Base-by-base conservation (phyloP, 2,888 invertebrate genomes). In the Apeira syringaria region DNA sequence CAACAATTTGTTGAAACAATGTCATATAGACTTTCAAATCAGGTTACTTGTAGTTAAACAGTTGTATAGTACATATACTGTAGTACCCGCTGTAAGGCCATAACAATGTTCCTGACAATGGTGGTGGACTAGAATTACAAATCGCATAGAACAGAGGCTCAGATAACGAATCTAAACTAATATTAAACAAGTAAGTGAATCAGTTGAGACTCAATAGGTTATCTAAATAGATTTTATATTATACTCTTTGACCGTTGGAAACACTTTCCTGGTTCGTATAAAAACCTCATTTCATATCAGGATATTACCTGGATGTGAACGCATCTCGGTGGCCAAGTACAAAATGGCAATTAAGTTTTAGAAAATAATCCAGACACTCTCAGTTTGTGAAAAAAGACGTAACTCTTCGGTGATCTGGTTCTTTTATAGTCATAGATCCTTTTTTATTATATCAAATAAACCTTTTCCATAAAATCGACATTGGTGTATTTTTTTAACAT, bases 401-500 rank as follows among this genome's bases (percentile, higher is more conserved):
- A 73, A 71, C 72, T 76, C 73, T 77, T 74, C 71, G 88, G 86
- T 88, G 85, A 85, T 82, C 80, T 83, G 88, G 88, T 82, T 74
- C 77, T 82, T 64, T 67, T 47, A 66, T 75, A 80, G 72, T 74
- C 76, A 78, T 80, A 74, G 67, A 74, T 75, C 73, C 74, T 76
- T 79, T 15, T 83, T 79, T 82, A 84, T n/a, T 84, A 85, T 84
- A 83, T 83, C 75, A 80, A 86, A 87, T 83, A 71, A 86, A 87
- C 81, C 87, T 85, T 86, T 86, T 82, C 86, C 82, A 86, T 87
- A 82, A 87, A 88, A 88, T 87, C 85, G 71, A 87, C 49, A 68
- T 67, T 81, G 87, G 88, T 87, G 88, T 89, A 88, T 88, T 89
- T 75, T 89, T 89, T 88, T 89, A 89, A 89, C 87, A 87, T 88